A percentile compares a stretch with the other conserved stretches of the same genome.
Conservation (phyloP, 2,888 invertebrate species). For the Ommatoiulus sabulosus region DNA sequence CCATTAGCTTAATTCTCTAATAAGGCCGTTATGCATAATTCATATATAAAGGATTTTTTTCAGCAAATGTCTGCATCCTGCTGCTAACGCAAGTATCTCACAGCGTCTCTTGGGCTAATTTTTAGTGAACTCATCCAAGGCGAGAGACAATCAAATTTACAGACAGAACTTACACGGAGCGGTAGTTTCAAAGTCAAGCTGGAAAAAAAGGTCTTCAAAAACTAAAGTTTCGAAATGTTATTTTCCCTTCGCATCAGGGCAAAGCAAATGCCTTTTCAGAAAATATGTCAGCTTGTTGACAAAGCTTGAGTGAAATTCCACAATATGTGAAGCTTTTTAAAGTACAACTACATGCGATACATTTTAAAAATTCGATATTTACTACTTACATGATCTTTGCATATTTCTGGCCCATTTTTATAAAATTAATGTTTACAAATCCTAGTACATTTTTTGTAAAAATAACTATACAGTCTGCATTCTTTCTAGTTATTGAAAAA, state of each 20-base stretch:
- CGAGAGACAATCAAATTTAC: background rate
- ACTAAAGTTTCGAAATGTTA: too few relatives aligned
- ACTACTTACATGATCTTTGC: background rate
- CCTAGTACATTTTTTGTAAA: background rate
- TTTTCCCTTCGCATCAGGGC: too few relatives aligned
- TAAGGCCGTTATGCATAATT: conserved; percentile 32
- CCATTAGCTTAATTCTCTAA: conserved; percentile 40
- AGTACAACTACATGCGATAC: too few relatives aligned
- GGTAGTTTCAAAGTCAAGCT: background rate
- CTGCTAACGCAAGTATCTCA: background rate
- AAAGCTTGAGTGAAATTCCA: too few relatives aligned
- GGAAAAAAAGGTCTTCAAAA: too few relatives aligned
- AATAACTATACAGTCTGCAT: background rate
- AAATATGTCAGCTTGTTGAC: too few relatives aligned
- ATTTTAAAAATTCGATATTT: too few relatives aligned
- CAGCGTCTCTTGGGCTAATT: background rate
- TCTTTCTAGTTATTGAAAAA: too few relatives aligned
- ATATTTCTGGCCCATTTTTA: background rate
- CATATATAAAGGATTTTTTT: background rate
- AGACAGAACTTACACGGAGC: background rate
- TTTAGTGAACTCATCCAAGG: background rate
- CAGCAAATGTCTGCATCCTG: background rate
- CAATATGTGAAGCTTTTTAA: too few relatives aligned
- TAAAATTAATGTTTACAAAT: too few relatives aligned
- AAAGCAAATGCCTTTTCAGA: too few relatives aligned